Conservation (phyloP, 2,113 vertebrate genomes). For the Rhea americana region DNA sequence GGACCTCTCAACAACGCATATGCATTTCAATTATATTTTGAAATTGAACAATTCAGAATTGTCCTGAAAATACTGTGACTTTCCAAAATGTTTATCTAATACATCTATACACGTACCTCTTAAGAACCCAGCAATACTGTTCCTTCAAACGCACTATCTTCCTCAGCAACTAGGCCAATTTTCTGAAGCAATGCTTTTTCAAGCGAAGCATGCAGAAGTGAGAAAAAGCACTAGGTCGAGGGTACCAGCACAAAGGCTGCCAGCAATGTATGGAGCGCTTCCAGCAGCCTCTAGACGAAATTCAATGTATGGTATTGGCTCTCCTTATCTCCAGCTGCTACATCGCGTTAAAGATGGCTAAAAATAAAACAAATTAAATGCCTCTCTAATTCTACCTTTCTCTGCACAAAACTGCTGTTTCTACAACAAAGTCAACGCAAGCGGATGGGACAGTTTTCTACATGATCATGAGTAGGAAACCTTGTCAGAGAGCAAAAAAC, state of each 20-base stretch:
- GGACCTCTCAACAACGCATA: accelerated
- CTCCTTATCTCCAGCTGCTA: constrained; percentile 9
- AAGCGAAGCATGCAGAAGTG: background rate
- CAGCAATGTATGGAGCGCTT: background rate
- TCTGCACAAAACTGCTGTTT: background rate
- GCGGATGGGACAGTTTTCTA: accelerated
- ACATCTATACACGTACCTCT: accelerated
- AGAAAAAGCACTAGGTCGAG: accelerated
- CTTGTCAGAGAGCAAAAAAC: background rate
- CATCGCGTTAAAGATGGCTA: background rate
- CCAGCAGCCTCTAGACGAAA: background rate
- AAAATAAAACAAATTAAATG: constrained; percentile 2
- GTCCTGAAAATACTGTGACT: background rate
- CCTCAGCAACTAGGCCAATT: background rate
- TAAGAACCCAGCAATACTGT: background rate
- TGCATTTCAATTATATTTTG: accelerated
- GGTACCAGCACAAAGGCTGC: background rate
- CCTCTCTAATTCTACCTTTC: background rate
- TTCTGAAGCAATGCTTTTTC: background rate
- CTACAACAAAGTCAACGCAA: accelerated
- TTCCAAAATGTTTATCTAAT: background rate
- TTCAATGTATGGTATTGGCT: background rate
- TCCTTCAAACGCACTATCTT: background rate
- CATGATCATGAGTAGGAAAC: background rate
- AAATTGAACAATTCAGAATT: background rate